Evolutionary conservation across 1,140 invertebrate genomes (phyloP), one percentile per base, ranked within the genome.

Genomic region (Drosophila tani): DNA sequence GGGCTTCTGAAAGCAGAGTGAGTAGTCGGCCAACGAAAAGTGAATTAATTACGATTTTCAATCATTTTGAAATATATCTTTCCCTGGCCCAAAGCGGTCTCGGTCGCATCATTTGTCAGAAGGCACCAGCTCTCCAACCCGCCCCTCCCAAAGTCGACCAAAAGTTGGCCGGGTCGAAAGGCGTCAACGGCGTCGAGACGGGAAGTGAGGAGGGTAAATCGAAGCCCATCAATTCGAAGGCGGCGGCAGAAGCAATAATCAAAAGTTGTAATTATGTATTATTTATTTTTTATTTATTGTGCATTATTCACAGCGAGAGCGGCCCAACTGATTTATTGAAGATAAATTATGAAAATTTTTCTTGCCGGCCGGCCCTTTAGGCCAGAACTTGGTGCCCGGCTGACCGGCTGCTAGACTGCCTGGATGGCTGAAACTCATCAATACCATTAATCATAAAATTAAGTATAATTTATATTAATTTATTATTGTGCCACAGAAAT

Each of bases 401-500:
- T 21, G 53, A 0, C 27, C n/a, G 38, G 9, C 40, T 46, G 38
- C 9, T 38, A 5, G 32, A 8, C 14, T 24, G 74, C 38, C 64
- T 46, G 66, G 43, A 47, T 65, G 80, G 50, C 51, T 70, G 43
- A 38, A 84, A 88, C 85, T 90, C 85, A 90, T 90, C 85, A 90
- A 85, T 90, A 90, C 85, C 85, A 90, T 90, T 91, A 90, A 90
- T 90, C 85, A 90, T 90, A 90, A 90, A 91, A 90, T 90, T 90
- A 90, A 90, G 85, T 91, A 90, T 90, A 86, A 90, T 90, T 90
- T 90, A 90, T 90, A 90, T 90, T 90, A 90, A 90, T 90, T 90
- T 91, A 90, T 90, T 90, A 90, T 90, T 90, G 85, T 90, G 86
- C 85, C 75, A 69, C 79, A 85, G 82, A 79, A 85, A 86, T 86